These are phyloP conservation scores for Trichoplusia ni DNA, from an alignment of 1,140 invertebrate species.

Conservation along the genomic window DNA sequence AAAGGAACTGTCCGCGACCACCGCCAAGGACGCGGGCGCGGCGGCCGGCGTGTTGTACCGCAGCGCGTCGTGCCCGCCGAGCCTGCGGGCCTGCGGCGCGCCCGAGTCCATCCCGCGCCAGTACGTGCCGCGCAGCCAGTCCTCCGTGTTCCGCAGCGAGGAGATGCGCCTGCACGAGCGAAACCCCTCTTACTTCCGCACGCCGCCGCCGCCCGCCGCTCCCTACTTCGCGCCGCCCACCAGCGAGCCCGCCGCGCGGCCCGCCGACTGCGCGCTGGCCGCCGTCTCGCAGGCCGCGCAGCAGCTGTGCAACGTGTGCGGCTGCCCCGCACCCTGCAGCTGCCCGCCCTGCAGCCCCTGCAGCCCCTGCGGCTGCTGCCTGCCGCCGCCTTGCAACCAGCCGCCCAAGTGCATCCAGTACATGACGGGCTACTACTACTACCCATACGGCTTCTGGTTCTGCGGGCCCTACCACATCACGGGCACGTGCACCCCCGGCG, in stretches of 20 bases:
- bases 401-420: slow-evolving; percentile 52
- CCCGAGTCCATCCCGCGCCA: neutral
- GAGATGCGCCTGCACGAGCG: neutral
- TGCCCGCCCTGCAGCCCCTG: neutral
- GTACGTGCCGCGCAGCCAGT: neutral
- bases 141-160: neutral
- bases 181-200: too few species aligned
- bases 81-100: neutral
- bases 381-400: slow-evolving; percentile 24
- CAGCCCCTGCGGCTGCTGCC: neutral
- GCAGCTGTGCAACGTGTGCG: neutral
- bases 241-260: neutral
- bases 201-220: too few species aligned
- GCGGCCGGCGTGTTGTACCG: neutral
- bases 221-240: neutral
- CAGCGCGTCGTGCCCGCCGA: slow-evolving; percentile 16
- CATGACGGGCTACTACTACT: slow-evolving; percentile 74
- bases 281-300: neutral
- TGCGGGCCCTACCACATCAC: slow-evolving; percentile 67
- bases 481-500: slow-evolving; percentile 47
- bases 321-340: neutral
- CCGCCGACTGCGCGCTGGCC: neutral
- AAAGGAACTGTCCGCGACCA: neutral
- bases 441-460: slow-evolving; percentile 71
- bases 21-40: neutral